Evolutionary conservation across 1,140 invertebrate species (phyloP).

Genomic region (Solen grandis): DNA sequence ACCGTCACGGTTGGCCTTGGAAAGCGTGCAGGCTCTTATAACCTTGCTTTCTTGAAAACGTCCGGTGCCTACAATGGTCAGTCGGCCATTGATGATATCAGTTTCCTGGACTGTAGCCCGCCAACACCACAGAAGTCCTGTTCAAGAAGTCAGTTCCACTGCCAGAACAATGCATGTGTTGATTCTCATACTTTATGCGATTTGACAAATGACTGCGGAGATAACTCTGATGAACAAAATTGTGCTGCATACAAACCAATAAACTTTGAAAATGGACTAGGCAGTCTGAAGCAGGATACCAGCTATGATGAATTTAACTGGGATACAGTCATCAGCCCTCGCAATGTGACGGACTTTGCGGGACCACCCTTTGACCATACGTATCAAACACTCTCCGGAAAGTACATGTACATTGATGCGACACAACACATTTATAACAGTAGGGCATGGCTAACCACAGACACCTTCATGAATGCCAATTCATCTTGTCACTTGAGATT

Average conservation of each 20-base stretch:
- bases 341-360: conserved; percentile 49
- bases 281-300: conserved; percentile 55
- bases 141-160: conserved; percentile 56
- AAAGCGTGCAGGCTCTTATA: conserved; percentile 57
- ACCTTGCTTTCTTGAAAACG: conserved; percentile 62
- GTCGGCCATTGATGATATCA: conserved; percentile 76
- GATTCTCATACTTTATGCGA: conserved; percentile 66
- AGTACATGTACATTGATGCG: conserved; percentile 75
- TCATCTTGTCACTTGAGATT: conserved; percentile 64
- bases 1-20: conserved; percentile 65
- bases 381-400: conserved; percentile 70
- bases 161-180: conserved; percentile 70
- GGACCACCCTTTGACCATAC: conserved; percentile 73
- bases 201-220: conserved; percentile 77
- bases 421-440: conserved; percentile 81
- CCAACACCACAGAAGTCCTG: conserved; percentile 54
- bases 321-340: conserved; percentile 54
- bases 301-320: conserved; percentile 75
- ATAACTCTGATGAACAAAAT: conserved; percentile 73
- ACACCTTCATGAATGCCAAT: conserved; percentile 59
- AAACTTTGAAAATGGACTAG: conserved; percentile 68
- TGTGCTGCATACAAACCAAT: conserved; percentile 59
- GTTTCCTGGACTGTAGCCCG: conserved; percentile 68
- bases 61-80: conserved; percentile 63
- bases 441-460: conserved; percentile 66